A percentile compares a stretch with the other conserved stretches of the same genome.
Evolutionary conservation across 2,797 vertebrate species (phyloP).

Genomic region (Malacoraja senta): DNA sequence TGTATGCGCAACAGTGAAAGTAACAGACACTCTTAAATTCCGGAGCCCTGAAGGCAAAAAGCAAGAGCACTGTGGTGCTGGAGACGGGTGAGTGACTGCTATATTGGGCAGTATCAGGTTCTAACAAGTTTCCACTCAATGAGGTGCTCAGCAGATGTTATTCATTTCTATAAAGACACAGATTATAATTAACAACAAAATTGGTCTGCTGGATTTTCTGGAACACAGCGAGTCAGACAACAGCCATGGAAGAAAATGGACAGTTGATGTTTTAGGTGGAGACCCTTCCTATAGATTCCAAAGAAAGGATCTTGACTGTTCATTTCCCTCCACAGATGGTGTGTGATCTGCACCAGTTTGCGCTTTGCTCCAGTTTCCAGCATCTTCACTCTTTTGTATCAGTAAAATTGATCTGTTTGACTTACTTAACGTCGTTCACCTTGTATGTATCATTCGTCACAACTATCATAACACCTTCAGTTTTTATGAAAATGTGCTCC

Average conservation of each 20-base stretch:
- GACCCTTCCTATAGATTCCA: no score
- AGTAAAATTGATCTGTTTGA: no score
- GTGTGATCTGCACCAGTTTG: no score
- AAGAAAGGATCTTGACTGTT: no score
- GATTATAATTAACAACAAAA: not conserved
- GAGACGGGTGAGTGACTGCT: not conserved
- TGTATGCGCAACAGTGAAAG: not conserved
- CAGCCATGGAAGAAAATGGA: no score
- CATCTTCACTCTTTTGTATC: no score
- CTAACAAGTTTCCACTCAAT: not conserved
- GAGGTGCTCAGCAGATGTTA: not conserved
- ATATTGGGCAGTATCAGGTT: not conserved
- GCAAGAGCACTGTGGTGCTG: not conserved
- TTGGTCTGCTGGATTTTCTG: not conserved
- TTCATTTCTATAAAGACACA: not conserved
- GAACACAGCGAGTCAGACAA: no score
- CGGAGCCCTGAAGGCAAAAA: no score
- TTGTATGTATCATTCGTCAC: slow-evolving; percentile 49
- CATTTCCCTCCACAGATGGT: no score
- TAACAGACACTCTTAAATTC: not conserved
- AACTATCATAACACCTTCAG: slow-evolving; percentile 59
- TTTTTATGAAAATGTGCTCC: slow-evolving; percentile 51
- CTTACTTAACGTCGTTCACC: slow-evolving; percentile 57
- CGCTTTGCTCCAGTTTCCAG: no score
- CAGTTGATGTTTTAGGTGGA: no score